Conservation (phyloP, 1,140 invertebrate species). For the Pentalonia nigronervosa region DNA sequence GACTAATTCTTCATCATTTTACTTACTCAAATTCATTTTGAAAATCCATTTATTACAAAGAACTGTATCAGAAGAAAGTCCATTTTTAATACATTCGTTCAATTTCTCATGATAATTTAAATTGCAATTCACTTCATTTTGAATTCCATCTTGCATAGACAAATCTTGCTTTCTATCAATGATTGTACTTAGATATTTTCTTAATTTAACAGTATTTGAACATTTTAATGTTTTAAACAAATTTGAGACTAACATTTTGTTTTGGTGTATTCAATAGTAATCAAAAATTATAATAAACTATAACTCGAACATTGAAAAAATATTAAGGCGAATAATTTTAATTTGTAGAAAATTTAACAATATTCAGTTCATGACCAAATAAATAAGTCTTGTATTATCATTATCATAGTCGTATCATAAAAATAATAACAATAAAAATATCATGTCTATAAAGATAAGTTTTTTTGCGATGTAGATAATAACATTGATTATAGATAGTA, state of each 20-base stretch:
- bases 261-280: not conserved
- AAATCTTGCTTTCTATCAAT: not conserved
- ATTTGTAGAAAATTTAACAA: not conserved
- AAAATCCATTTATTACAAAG: slow-evolving; percentile 38
- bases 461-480: too few species aligned
- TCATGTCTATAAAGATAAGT: too few species aligned
- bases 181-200: not conserved
- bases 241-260: not conserved
- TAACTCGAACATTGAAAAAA: not conserved
- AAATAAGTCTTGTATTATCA: not conserved
- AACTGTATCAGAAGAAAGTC: not conserved
- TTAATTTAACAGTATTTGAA: not conserved
- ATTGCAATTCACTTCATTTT: not conserved
- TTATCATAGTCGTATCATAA: not conserved
- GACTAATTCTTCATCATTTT: not conserved
- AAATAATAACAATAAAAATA: not conserved
- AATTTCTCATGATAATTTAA: not conserved
- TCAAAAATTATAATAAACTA: not conserved
- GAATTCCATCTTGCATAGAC: not conserved
- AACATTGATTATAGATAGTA: too few species aligned
- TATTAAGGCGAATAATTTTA: not conserved
- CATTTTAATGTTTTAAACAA: not conserved
- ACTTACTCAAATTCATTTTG: slow-evolving; percentile 19
- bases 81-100: slow-evolving; percentile 9
- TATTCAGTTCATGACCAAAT: not conserved